Evolutionary conservation across 92 coral and sea anemone species (phyloP), one percentile per base, ranked within the genome.

Genomic region (Epizoanthus rinbou): DNA sequence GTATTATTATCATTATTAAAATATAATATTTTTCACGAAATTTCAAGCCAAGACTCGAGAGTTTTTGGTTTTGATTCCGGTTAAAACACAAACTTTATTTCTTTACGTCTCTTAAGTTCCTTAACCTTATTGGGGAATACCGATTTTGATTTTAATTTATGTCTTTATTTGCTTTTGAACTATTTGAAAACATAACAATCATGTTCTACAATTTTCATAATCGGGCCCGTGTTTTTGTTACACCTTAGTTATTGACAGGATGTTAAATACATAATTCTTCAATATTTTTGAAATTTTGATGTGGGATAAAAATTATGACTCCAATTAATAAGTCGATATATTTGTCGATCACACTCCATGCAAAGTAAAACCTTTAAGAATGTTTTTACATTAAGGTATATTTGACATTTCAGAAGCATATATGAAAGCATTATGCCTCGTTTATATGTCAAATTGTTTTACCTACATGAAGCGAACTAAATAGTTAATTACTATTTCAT

Each of bases 11-110:
- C 43, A 37, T 37, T 37, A 37, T 37, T 37, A 37, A 37, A 37
- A 3, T 37, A 37, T 37, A 41, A 35, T 14, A 78, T 78, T 60
- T 63, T 43, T 37, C 82, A 39, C 41, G 15, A 78, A 62, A 60
- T 60, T 60, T 57, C 71, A 22, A 78, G 11, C 13, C 54, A 5
- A 21, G 11, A 76, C 41, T 0, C 54, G 14, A 21, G 11, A 76
- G 58, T 0, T 24, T 39, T 59, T 1, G 17, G 56, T 8, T 59
- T 21, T n/a, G n/a, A 39, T 59, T 76, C 71, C 59, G 58, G 4
- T 14, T 62, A 14, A n/a, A 13, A 62, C 35, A 57, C 19, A n/a
- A 37, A 33, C 59, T 78, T 76, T 21, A 22, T 39, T 78, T 22
- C 47, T 18, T 28, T n/a, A 37, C 35, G 16, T 67, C 50, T 37